Conservation (phyloP, 2,113 vertebrate species). For the Cryptoleucopteryx plumbea region DNA sequence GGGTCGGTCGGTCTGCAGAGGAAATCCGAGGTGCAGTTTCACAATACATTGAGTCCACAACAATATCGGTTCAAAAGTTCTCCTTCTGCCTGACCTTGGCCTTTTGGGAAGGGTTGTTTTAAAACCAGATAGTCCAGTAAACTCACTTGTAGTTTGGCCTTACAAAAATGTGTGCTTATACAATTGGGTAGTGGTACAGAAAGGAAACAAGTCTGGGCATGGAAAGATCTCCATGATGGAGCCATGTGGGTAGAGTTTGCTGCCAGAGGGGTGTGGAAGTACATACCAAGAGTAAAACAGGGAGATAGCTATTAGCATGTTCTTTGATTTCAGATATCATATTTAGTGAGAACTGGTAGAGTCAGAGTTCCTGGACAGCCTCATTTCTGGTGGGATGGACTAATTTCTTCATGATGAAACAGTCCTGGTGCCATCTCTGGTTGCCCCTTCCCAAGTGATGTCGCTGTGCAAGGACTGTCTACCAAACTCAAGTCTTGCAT, state of each 20-base stretch:
- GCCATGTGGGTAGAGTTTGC: not conserved
- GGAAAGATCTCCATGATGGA: not conserved
- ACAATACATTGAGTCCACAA: conserved; percentile 21
- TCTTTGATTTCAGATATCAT: not conserved
- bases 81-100: conserved; percentile 16
- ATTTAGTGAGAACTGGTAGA: not conserved
- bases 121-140: not conserved
- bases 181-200: not conserved
- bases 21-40: conserved; percentile 44
- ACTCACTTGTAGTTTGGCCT: not conserved
- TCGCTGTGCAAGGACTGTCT: not conserved
- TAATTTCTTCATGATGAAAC: not conserved
- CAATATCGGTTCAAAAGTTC: conserved; percentile 31
- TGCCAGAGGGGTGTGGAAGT: not conserved
- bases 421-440: not conserved
- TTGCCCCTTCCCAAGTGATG: not conserved
- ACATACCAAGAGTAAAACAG: not conserved
- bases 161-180: not conserved
- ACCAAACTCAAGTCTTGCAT: not conserved
- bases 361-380: not conserved
- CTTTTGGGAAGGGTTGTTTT: not conserved
- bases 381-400: not conserved
- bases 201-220: not conserved
- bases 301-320: not conserved
- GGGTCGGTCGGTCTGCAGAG: not conserved